A percentile compares a stretch with the other conserved stretches of the same genome.
These are phyloP conservation scores for Porites evermanni DNA, from an alignment of 92 coral and sea anemone species.

Conservation along the genomic window DNA sequence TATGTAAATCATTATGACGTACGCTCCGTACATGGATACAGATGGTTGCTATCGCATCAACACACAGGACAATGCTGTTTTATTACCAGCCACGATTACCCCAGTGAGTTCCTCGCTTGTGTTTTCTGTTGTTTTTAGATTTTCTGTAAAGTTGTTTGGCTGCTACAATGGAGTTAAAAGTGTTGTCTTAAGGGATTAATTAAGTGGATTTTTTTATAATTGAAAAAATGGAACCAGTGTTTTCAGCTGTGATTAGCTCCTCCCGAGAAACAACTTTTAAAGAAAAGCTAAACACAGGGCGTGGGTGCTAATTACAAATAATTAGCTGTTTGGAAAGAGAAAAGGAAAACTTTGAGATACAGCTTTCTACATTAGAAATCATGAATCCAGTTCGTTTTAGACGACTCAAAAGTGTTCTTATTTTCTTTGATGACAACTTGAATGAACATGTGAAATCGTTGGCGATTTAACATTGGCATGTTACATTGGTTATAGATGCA, in stretches of 20 bases:
- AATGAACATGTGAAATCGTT: background rate
- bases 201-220: background rate
- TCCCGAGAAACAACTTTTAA: conserved; percentile 26
- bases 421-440: background rate
- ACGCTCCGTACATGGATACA: no score
- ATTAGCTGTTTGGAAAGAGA: background rate
- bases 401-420: background rate
- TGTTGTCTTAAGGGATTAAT: conserved; percentile 10
- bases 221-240: background rate
- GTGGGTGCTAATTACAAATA: conserved; percentile 39
- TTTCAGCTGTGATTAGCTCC: conserved; percentile 26
- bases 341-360: background rate
- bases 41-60: no score
- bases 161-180: background rate
- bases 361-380: background rate
- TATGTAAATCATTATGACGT: no score
- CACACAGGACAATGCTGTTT: no score
- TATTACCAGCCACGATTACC: no score
- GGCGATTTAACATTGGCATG: background rate
- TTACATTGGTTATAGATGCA: conserved; percentile 15
- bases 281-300: conserved; percentile 44
- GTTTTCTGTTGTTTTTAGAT: no score
- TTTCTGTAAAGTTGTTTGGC: no score
- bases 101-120: no score
- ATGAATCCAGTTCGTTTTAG: background rate